Evolutionary conservation across 2,888 invertebrate genomes (phyloP).

Genomic region (Amphipyra berbera): DNA sequence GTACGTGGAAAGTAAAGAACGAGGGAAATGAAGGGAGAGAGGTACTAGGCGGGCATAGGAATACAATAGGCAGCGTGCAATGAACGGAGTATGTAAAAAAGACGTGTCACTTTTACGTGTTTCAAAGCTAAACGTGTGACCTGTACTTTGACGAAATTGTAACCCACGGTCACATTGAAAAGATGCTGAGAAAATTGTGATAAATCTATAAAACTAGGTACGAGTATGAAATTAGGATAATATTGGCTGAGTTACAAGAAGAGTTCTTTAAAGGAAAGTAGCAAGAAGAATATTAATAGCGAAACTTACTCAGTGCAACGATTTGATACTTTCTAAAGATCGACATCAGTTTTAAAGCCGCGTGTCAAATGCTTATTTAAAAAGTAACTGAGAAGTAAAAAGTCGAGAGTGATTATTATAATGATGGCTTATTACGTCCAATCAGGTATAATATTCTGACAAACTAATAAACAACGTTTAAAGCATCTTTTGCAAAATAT

Average conservation of each 20-base stretch:
- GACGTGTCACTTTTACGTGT: constrained; percentile 55
- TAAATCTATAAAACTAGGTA: background rate
- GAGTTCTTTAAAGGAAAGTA: no score
- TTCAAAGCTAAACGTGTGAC: constrained; percentile 23
- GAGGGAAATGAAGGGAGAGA: constrained; percentile 74
- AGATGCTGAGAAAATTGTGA: background rate
- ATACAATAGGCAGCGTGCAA: constrained; percentile 65
- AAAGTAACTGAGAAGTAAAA: no score
- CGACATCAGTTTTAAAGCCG: no score
- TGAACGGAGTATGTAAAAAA: constrained; percentile 47
- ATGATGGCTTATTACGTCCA: no score
- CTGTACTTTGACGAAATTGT: constrained; percentile 21
- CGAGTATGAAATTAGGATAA: background rate
- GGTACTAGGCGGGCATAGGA: constrained; percentile 72
- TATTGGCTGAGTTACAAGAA: background rate
- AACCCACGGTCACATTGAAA: background rate
- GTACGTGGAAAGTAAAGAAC: constrained; percentile 72
- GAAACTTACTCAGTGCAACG: no score
- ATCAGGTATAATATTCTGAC: background rate
- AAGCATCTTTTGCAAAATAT: background rate
- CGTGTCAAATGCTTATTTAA: no score
- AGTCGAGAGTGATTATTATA: no score
- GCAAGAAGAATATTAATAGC: no score
- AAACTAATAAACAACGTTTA: background rate
- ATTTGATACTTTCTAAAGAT: no score